Percentiles rank a stretch among this genome's conserved stretches.
Evolutionary conservation across 2,113 vertebrate species (phyloP).

Genomic region (Paraplagusia blochii): DNA sequence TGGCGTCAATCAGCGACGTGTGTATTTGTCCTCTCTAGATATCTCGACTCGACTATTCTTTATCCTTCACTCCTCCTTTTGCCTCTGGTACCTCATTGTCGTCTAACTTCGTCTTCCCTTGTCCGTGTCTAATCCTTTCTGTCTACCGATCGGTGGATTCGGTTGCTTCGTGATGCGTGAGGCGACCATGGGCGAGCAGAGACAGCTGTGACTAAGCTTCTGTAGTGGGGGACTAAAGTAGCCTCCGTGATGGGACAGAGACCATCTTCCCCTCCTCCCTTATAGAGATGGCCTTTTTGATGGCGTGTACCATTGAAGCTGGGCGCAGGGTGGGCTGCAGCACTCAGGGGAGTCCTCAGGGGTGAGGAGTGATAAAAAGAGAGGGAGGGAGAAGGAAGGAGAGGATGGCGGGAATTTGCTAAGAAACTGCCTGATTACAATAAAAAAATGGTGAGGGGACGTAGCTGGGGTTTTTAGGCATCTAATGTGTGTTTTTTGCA

Average conservation of each 20-base stretch:
- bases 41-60: slow-evolving; percentile 38
- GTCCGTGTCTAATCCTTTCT: slow-evolving; percentile 27
- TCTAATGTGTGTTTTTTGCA: neutral
- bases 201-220: slow-evolving; percentile 82
- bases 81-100: slow-evolving; percentile 21
- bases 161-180: slow-evolving; percentile 44
- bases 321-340: slow-evolving; percentile 80
- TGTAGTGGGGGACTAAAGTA: slow-evolving; percentile 74
- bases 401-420: slow-evolving; percentile 47
- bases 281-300: slow-evolving; percentile 75
- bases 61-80: slow-evolving; percentile 1
- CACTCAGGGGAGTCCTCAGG: slow-evolving; percentile 29
- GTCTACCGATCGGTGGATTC: slow-evolving; percentile 33
- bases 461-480: neutral
- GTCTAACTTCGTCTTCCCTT: slow-evolving; percentile 5
- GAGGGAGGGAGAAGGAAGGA: slow-evolving; percentile 39
- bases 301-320: slow-evolving; percentile 86
- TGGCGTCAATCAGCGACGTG: slow-evolving; percentile 55
- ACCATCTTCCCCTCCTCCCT: slow-evolving; percentile 77
- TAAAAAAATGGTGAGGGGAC: slow-evolving; percentile 16
- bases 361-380: slow-evolving; percentile 18
- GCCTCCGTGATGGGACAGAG: slow-evolving; percentile 76
- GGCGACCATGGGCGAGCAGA: slow-evolving; percentile 69
- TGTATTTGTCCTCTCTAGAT: slow-evolving; percentile 38
- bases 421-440: slow-evolving; percentile 11